Evolutionary conservation across 2,113 vertebrate genomes (phyloP).

Genomic region (Riparia riparia): DNA sequence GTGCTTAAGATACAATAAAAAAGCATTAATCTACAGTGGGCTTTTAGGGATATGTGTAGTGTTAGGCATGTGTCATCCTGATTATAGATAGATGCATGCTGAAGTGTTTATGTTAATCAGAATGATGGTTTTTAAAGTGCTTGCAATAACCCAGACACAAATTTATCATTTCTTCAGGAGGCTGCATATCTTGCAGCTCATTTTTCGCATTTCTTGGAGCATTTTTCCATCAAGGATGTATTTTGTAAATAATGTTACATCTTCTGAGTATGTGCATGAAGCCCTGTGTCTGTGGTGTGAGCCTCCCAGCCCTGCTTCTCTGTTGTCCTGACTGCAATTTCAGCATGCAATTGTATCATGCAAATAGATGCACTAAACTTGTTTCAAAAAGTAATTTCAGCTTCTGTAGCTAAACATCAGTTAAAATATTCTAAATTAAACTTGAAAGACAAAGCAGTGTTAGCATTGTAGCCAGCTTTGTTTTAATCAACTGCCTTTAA

Average conservation of each 20-base stretch:
- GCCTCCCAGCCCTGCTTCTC: background rate
- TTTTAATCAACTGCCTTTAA: background rate
- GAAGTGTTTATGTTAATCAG: constrained; percentile 16
- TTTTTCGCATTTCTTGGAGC: background rate
- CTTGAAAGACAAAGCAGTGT: background rate
- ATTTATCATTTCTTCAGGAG: background rate
- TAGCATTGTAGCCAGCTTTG: background rate
- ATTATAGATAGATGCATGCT: background rate
- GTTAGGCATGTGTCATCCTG: background rate
- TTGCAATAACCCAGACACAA: constrained; percentile 13
- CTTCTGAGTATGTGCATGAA: background rate
- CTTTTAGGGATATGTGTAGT: constrained; percentile 3
- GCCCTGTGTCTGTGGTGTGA: background rate
- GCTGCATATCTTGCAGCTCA: background rate
- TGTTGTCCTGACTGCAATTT: background rate
- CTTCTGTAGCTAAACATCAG: background rate
- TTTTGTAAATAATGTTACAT: background rate
- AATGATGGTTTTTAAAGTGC: background rate
- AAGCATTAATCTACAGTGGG: background rate
- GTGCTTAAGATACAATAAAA: background rate
- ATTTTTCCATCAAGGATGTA: background rate
- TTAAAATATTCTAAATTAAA: background rate
- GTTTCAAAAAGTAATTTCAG: background rate
- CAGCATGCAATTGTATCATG: background rate
- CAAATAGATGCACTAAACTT: background rate